phyloP scores from a whole-genome alignment of 2,888 invertebrate species.

The Hydriomena furcata region DNA sequence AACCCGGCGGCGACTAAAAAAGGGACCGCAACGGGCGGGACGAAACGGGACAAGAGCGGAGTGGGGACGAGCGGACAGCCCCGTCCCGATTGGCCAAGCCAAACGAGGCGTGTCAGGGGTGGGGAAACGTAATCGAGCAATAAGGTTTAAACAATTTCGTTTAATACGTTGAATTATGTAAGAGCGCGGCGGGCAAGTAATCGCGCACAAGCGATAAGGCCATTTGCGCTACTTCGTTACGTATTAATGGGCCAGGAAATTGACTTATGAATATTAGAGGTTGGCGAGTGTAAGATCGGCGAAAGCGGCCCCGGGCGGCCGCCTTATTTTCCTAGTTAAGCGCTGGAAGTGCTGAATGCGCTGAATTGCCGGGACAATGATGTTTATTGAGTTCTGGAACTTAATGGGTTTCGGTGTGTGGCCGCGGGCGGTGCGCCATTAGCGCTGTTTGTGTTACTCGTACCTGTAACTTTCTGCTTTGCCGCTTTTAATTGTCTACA shows the following conservation, averaged over 20 bases:
- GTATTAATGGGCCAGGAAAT: slow-evolving; percentile 84
- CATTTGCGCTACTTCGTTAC: slow-evolving; percentile 84
- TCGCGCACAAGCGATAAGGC: slow-evolving; percentile 84
- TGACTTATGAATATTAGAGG: slow-evolving; percentile 84
- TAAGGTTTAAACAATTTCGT: slow-evolving; percentile 85
- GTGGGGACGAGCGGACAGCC: slow-evolving; percentile 48
- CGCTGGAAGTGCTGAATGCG: slow-evolving; percentile 47
- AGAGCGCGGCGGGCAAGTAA: slow-evolving; percentile 82
- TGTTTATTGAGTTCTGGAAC: slow-evolving; percentile 79
- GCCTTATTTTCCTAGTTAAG: slow-evolving; percentile 78
- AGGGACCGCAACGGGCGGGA: slow-evolving; percentile 48
- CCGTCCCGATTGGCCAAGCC: slow-evolving; percentile 67
- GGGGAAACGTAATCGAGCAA: slow-evolving; percentile 83
- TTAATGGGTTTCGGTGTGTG: slow-evolving; percentile 71
- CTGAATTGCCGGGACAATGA: slow-evolving; percentile 58
- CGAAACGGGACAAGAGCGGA: slow-evolving; percentile 44
- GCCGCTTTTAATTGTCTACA: slow-evolving; percentile 25
- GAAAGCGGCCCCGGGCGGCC: slow-evolving; percentile 75
- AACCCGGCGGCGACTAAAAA: slow-evolving; percentile 54
- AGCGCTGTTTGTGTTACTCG: slow-evolving; percentile 61
- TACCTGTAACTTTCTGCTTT: slow-evolving; percentile 24
- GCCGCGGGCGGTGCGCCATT: slow-evolving; percentile 69
- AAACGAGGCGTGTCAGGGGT: slow-evolving; percentile 78
- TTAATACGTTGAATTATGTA: slow-evolving; percentile 85
- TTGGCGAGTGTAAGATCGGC: slow-evolving; percentile 72